Evolutionary conservation across 2,888 invertebrate genomes (phyloP), one percentile per base, ranked within the genome.

Genomic region (Lagria hirta): DNA sequence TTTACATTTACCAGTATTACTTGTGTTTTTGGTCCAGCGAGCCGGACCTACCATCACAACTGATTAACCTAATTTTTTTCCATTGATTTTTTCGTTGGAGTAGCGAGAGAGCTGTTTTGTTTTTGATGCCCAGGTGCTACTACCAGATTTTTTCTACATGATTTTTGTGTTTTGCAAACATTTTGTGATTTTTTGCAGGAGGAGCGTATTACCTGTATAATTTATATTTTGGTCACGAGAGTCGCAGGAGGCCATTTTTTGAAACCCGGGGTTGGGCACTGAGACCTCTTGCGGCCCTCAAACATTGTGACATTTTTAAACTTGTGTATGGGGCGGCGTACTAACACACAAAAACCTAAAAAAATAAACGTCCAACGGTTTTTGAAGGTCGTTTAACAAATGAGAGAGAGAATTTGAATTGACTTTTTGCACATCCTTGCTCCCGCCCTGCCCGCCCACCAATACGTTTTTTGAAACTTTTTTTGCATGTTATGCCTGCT

Each of bases 301-400:
- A 73, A 74, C 81, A 80, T 81, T 84, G 85, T 86, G 86, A 85
- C 86, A 86, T 83, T 84, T 85, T 86, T 86, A 33, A 75, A 78
- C 82, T 83, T 86, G 85, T 86, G 86, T 84, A 84, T 85, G 86
- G 86, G 86, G 85, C 84, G 80, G 80, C 84, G 84, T 84, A 83
- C 81, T 79, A 78, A 67, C 63, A 35, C 18, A 35, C 29, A 21
- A 33, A 15, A 24, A 35, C 66, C n/a, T n/a, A n/a, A 54, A 61
- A 52, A 59, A 44, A 54, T 57, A 66, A 72, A 77, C 76, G 76
- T 75, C 76, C 77, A 76, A 72, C 75, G 75, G 75, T 75, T 77
- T 77, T 76, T 83, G 82, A 82, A 79, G 82, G 83, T 83, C 83
- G 83, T 84, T 83, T 79, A 73, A 73, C 75, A 75, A 73, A 53